Conservation (phyloP, 2,888 invertebrate species). For the Leucophora obtusa region DNA sequence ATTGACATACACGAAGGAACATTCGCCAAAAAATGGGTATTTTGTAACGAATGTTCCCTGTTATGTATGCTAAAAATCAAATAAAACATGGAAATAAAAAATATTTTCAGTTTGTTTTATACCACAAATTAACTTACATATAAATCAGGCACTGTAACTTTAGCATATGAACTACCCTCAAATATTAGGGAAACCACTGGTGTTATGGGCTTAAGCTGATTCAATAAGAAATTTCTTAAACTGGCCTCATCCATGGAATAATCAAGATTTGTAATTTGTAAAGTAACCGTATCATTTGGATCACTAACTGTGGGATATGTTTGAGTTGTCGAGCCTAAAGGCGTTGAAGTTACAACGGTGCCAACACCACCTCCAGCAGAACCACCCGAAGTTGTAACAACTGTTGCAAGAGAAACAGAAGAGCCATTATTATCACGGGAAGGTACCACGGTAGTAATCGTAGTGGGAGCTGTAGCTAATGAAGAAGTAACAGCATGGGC, state of each 20-base stretch:
- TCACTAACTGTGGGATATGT: slow-evolving; percentile 66
- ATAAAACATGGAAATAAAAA: too few species aligned
- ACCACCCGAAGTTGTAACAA: slow-evolving; percentile 26
- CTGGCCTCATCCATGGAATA: slow-evolving; percentile 77
- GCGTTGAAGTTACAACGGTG: slow-evolving; percentile 38
- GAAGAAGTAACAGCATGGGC: slow-evolving; percentile 58
- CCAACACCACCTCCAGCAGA: slow-evolving; percentile 8
- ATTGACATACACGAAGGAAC: too few species aligned
- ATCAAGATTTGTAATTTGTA: slow-evolving; percentile 78
- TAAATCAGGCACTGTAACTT: slow-evolving; percentile 78
- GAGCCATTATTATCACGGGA: slow-evolving; percentile 37
- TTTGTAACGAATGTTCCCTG: too few species aligned
- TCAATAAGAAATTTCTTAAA: slow-evolving; percentile 75
- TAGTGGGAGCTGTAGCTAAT: slow-evolving; percentile 38
- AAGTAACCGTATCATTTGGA: slow-evolving; percentile 72
- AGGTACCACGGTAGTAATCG: slow-evolving; percentile 34
- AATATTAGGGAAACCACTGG: slow-evolving; percentile 77
- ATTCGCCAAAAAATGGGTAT: too few species aligned
- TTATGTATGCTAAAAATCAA: too few species aligned
- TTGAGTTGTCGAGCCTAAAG: slow-evolving; percentile 32
- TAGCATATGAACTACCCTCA: slow-evolving; percentile 77
- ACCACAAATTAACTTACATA: slow-evolving; percentile 70
- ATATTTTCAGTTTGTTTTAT: too few species aligned
- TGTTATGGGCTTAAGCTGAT: slow-evolving; percentile 78
- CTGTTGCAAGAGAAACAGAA: slow-evolving; percentile 40